Evolutionary conservation across 2,888 invertebrate species (phyloP), one percentile per base, ranked within the genome.

Genomic region (Drosophila antonietae): DNA sequence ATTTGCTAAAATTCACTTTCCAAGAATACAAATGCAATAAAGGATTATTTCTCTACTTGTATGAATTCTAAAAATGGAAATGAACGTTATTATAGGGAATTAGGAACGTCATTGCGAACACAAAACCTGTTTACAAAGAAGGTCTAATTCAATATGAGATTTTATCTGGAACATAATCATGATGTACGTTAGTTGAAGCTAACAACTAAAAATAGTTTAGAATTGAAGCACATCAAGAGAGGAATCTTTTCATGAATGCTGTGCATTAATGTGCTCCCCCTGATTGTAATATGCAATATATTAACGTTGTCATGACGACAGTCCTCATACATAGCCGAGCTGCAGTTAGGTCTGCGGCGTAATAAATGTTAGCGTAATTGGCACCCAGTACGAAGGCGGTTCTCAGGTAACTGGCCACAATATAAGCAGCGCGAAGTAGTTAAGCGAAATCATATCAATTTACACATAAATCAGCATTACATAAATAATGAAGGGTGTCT

Each of bases 381-480:
- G 44, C 52, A 41, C 33, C 6, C 23, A 23, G 33, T n/a, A 18
- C 9, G 15, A 12, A 4, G 39, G 10, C 44, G 37, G 18, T 20
- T n/a, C 39, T 41, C 33, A 66, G 47, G 55, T 49, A 43, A 14
- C 28, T 15, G 47, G 28, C 6, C 44, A 15, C 37, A 47, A n/a
- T 3, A 14, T 28, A 12, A 18, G 23, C 33, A 47, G 9, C 14
- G n/a, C 35, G 18, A 51, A n/a, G 39, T 52, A 18, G 12, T 15
- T 31, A 51, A 51, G 31, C 18, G n/a, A 8, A 9, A 4, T 10
- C 47, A 62, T 76, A 71, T 85, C 62, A 63, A 44, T 53, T 83
- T 69, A 41, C 68, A 68, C 33, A 77, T 72, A 77, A 81, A 69
- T 69, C 68, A 73, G 67, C 56, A 53, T 52, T 62, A 62, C 51